phyloP scores from a whole-genome alignment of 2,797 vertebrate genomes.

The Liparis tanakae region DNA sequence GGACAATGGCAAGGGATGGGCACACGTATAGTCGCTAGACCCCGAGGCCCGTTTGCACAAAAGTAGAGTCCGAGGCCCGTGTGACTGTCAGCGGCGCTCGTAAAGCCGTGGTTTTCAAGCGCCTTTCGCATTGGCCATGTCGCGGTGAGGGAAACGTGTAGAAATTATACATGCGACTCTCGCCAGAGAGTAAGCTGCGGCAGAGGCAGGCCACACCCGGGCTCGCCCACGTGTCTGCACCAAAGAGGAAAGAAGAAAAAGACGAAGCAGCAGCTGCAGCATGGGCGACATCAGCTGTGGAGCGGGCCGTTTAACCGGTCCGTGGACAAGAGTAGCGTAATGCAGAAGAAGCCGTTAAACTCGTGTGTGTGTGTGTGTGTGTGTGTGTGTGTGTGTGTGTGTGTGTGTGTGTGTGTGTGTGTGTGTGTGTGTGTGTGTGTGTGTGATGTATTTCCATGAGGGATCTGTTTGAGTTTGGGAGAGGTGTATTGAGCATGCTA shows the following conservation, averaged over 20 bases:
- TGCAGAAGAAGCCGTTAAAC: slow-evolving; percentile 73
- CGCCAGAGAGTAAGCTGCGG: slow-evolving; percentile 78
- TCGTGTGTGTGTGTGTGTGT: slow-evolving; percentile 62
- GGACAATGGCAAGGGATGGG: slow-evolving; percentile 57
- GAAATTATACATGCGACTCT: slow-evolving; percentile 79
- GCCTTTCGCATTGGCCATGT: slow-evolving; percentile 80
- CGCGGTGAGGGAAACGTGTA: slow-evolving; percentile 77
- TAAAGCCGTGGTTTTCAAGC: slow-evolving; percentile 51
- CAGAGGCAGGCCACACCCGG: slow-evolving; percentile 66
- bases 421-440: too few species aligned
- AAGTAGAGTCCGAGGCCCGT: slow-evolving; percentile 40
- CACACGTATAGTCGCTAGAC: slow-evolving; percentile 56
- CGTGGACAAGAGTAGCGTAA: slow-evolving; percentile 46
- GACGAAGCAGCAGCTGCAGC: slow-evolving; percentile 6
- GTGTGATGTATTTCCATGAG: slow-evolving; percentile 55
- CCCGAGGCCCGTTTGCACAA: slow-evolving; percentile 57
- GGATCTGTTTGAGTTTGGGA: slow-evolving; percentile 66
- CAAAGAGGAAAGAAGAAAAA: neutral
- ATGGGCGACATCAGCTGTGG: slow-evolving; percentile 68
- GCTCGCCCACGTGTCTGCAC: slow-evolving; percentile 74
- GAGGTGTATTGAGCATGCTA: slow-evolving; percentile 40
- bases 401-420: slow-evolving; percentile 56
- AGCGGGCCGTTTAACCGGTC: slow-evolving; percentile 71
- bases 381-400: slow-evolving; percentile 5
- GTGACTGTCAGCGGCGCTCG: slow-evolving; percentile 45